These are phyloP conservation scores for Dendrolimus punctatus DNA, from an alignment of 1,140 invertebrate species.

Conservation along the genomic window DNA sequence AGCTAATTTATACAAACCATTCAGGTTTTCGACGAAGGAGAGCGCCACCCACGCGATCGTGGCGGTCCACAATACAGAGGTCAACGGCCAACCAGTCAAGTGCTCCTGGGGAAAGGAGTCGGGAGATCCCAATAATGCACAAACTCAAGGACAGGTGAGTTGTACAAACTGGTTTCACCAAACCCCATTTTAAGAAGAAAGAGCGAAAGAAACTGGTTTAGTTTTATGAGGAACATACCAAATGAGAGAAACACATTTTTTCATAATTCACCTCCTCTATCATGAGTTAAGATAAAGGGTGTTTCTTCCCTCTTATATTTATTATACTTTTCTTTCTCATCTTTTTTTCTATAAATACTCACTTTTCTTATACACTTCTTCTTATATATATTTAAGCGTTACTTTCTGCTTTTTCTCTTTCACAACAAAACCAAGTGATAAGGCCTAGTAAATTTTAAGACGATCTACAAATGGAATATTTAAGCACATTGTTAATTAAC, in stretches of 20 bases:
- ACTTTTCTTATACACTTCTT: too few relatives aligned
- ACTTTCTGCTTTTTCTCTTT: too few relatives aligned
- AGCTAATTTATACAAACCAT: constrained; percentile 14
- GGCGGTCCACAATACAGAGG: constrained; percentile 96
- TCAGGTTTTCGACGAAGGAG: constrained; percentile 97
- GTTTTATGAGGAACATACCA: too few relatives aligned
- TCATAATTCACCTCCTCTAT: too few relatives aligned
- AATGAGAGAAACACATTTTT: too few relatives aligned
- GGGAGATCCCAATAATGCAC: constrained; percentile 88
- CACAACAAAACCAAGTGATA: too few relatives aligned
- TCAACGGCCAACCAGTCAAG: constrained; percentile 96
- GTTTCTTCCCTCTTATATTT: neutral
- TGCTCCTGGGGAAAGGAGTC: constrained; percentile 99
- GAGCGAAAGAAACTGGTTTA: too few relatives aligned
- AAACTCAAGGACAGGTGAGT: constrained; percentile 79
- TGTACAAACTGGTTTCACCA: neutral
- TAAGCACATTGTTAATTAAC: too few relatives aligned
- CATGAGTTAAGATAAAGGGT: too few relatives aligned
- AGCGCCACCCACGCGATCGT: constrained; percentile 98
- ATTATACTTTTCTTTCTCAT: neutral
- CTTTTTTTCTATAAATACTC: neutral
- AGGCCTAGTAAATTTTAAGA: too few relatives aligned
- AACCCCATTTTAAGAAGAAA: neutral
- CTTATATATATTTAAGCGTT: too few relatives aligned
- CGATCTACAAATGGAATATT: too few relatives aligned